Conservation (phyloP, 1,140 invertebrate genomes). For the Centruroides vittatus region DNA sequence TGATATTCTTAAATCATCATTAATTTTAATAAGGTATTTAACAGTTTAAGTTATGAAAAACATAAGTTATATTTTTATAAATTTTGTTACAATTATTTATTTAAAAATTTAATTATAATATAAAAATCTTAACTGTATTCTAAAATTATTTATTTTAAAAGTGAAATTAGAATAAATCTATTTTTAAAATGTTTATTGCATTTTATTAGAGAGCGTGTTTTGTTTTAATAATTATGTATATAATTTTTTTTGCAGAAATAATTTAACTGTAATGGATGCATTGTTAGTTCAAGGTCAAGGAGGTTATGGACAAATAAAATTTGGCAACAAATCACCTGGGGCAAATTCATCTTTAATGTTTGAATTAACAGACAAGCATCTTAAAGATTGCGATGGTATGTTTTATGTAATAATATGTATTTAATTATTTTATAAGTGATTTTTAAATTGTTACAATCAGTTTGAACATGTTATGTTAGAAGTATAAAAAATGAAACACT, state of each 20-base stretch:
- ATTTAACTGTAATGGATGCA: constrained; percentile 80
- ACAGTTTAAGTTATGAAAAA: not conserved
- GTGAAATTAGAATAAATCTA: too few relatives aligned
- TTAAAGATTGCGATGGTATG: constrained; percentile 49
- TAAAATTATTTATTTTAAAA: too few relatives aligned
- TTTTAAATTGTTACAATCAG: too few relatives aligned
- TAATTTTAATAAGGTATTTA: constrained; percentile 35
- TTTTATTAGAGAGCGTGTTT: not conserved
- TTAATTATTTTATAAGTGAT: too few relatives aligned
- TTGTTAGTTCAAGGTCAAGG: constrained; percentile 66
- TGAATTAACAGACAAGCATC: constrained; percentile 66
- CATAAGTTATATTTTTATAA: too few relatives aligned
- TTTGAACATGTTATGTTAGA: too few relatives aligned
- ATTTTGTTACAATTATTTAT: too few relatives aligned
- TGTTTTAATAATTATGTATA: not conserved
- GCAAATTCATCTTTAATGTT: constrained; percentile 56
- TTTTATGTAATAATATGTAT: not conserved
- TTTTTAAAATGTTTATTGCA: too few relatives aligned
- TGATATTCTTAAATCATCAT: constrained; percentile 33
- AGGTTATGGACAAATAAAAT: constrained; percentile 68
- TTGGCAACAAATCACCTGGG: constrained; percentile 76
- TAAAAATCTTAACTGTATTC: too few relatives aligned
- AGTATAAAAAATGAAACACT: too few relatives aligned
- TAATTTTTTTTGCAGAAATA: constrained; percentile 48
- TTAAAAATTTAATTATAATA: too few relatives aligned